Base-by-base conservation (phyloP, 2,797 vertebrate genomes). In the Fringilla coelebs region DNA sequence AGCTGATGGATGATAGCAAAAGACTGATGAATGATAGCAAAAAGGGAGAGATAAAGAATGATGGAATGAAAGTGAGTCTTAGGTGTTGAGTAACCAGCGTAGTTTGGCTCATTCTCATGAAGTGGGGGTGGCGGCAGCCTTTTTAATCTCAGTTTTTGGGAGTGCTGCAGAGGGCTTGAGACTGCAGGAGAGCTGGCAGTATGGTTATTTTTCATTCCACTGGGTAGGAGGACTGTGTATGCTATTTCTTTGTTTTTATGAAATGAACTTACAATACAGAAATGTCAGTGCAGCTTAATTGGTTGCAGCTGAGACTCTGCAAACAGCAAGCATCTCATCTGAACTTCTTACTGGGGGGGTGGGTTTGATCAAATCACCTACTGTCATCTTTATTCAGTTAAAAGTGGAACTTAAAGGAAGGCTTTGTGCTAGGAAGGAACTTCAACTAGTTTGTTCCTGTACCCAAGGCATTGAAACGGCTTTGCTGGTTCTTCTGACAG, bases 231-330 rank as follows among this genome's bases (percentile, higher is more conserved):
- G 49, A 46, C 41, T 90, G 41, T 86, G 79, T 91, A 57, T 89
- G 73, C 60, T 94, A 17, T 66, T 66, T 88, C 85, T 93, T 93
- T 96, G 89, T 87, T 96, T 93, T 87, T 88, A 25, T 73, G 74
- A 94, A 96, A 83, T 88, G 92, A 88, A 79, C 80, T 93, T 82
- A 38, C 43, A 85, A 29, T 91, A 58, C 74, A 93, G 83, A 93
- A 94, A 94, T 91, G 94, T 92, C 92, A 82, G 51, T 71, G 70
- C 63, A n/a, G 49, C 28, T 71, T 96, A 94, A 97, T 82, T 94
- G 74, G 48, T 88, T 96, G 85, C 95, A 96, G 96, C 88, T 91
- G 95, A 96, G 66, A 70, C 79, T 88, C 57, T 79, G 66, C 65
- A 90, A 94, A 65, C 70, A 90, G 79, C 62, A 84, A 73, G 55